A percentile compares a stretch with the other conserved stretches of the same genome.
These are phyloP conservation scores for Tachina grossa DNA, from an alignment of 2,888 invertebrate genomes.

Conservation along the genomic window DNA sequence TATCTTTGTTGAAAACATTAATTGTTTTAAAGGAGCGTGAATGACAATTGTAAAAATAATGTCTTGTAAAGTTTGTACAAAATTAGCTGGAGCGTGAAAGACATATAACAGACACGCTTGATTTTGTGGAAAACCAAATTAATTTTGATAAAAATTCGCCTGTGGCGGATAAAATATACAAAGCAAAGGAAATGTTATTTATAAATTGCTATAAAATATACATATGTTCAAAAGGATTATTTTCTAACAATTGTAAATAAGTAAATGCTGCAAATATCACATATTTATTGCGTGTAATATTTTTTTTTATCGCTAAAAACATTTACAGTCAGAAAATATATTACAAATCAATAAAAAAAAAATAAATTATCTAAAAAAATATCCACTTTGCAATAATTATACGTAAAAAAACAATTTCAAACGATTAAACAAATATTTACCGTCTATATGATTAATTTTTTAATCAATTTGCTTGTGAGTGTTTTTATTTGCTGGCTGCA, in stretches of 20 bases:
- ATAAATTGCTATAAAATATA: too few relatives aligned
- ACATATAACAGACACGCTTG: background rate
- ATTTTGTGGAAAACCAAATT: background rate
- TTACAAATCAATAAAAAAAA: conserved; percentile 8
- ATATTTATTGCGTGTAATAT: conserved; percentile 20
- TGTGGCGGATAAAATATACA: background rate
- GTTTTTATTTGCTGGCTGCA: background rate
- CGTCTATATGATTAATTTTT: conserved; percentile 36
- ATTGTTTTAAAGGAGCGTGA: background rate
- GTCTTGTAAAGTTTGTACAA: background rate
- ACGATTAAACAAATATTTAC: conserved; percentile 25
- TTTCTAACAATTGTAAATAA: too few relatives aligned
- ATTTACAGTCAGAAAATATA: conserved; percentile 15
- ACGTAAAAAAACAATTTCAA: conserved; percentile 17
- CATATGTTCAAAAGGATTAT: too few relatives aligned
- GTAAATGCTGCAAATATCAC: background rate
- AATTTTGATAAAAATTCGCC: background rate
- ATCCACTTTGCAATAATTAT: conserved; percentile 27
- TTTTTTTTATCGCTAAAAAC: conserved; percentile 19
- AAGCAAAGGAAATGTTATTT: too few relatives aligned
- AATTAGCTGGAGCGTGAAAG: background rate
- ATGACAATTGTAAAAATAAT: background rate
- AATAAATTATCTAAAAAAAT: conserved; percentile 12
- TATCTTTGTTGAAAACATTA: background rate
- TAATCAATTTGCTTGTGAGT: background rate